These are phyloP conservation scores for Exephanes ischioxanthus DNA, from an alignment of 2,888 invertebrate species.

Conservation along the genomic window DNA sequence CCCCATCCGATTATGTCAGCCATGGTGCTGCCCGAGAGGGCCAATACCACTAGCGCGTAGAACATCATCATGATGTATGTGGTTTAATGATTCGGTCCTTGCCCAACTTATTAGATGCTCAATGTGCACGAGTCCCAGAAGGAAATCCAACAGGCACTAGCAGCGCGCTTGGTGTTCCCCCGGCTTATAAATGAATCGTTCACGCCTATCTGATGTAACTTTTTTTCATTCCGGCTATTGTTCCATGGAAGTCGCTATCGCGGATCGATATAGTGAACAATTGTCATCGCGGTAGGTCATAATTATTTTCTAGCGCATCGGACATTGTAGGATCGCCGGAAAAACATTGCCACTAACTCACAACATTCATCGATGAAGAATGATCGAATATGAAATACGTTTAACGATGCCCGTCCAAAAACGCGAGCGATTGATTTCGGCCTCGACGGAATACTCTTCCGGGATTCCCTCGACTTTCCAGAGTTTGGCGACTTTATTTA, in stretches of 20 bases:
- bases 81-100: no score
- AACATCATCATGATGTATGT: no score
- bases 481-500: background rate
- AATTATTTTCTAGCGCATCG: background rate
- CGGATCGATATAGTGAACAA: background rate
- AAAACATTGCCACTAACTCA: background rate
- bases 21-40: background rate
- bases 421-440: background rate
- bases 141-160: background rate
- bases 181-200: background rate
- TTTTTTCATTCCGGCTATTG: background rate
- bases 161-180: background rate
- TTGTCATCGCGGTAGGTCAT: background rate
- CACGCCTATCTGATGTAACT: background rate
- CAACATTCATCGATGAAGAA: background rate
- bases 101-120: no score
- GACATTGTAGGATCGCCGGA: background rate
- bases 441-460: conserved; percentile 1
- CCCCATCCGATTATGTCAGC: background rate
- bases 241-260: background rate
- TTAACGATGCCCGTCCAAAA: background rate
- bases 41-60: background rate
- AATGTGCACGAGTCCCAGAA: background rate
- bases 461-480: background rate
- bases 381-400: no score